These are phyloP conservation scores for Escarpia spicata DNA, from an alignment of 2,888 invertebrate genomes.

Conservation along the genomic window DNA sequence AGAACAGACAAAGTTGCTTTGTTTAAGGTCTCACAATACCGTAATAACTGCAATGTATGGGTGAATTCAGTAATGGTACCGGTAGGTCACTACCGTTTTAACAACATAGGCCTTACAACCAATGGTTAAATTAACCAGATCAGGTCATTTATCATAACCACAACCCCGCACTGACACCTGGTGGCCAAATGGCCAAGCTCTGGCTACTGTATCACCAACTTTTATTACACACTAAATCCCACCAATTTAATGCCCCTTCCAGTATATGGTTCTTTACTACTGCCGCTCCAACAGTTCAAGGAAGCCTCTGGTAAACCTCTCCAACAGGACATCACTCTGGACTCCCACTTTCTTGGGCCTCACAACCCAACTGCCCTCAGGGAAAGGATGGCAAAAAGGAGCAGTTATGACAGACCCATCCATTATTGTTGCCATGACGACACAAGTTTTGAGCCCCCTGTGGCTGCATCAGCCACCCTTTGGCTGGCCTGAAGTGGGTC, in stretches of 20 bases:
- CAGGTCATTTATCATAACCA: too few species aligned
- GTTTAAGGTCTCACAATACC: too few species aligned
- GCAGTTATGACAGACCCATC: not conserved
- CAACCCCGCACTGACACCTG: not conserved
- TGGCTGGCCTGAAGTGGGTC: not conserved
- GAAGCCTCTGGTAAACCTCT: not conserved
- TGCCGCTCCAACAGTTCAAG: not conserved
- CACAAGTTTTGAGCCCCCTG: conserved; percentile 5
- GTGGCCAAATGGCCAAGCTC: not conserved
- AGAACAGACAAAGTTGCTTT: too few species aligned
- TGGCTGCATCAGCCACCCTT: not conserved
- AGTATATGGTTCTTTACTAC: not conserved
- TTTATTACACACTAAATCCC: not conserved
- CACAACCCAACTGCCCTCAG: not conserved
- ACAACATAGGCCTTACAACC: too few species aligned
- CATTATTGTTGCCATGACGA: not conserved
- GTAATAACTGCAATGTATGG: too few species aligned
- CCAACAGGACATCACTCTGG: not conserved
- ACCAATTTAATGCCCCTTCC: conserved; percentile 3
- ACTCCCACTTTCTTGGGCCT: not conserved
- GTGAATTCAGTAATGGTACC: too few species aligned
- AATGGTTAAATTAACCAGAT: too few species aligned
- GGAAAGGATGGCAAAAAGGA: not conserved
- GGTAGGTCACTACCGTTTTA: too few species aligned
- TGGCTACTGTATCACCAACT: not conserved